phyloP scores from a whole-genome alignment of 2,113 vertebrate genomes.

The Nothobranchius furzeri region DNA sequence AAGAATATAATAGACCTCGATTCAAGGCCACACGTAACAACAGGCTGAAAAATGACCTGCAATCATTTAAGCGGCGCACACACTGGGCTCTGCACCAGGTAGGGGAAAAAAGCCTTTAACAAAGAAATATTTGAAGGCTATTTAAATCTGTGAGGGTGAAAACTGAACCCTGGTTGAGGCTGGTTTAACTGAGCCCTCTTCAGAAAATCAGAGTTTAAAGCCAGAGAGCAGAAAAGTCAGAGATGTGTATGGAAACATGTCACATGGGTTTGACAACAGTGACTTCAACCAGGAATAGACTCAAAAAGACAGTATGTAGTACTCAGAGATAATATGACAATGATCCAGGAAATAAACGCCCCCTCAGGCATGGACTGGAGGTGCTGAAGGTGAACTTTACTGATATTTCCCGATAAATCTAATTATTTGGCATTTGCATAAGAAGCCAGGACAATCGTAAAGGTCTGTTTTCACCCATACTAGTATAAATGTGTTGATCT shows the following conservation, averaged over 20 bases:
- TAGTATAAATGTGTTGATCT: background rate
- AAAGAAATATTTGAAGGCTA: conserved; percentile 51
- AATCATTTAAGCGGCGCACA: conserved; percentile 54
- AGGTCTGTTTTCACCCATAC: background rate
- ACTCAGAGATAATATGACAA: too few relatives aligned
- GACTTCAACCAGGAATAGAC: background rate
- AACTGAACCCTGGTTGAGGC: conserved; percentile 7
- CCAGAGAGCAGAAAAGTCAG: background rate
- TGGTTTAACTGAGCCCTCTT: background rate
- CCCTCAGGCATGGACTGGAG: too few relatives aligned
- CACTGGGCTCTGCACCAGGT: conserved; percentile 26
- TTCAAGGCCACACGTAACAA: conserved; percentile 65
- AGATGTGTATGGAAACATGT: background rate
- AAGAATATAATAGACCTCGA: conserved; percentile 63
- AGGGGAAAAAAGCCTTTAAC: conserved; percentile 38
- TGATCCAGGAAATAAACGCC: too few relatives aligned
- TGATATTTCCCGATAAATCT: too few relatives aligned
- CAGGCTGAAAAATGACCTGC: conserved; percentile 64
- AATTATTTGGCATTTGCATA: too few relatives aligned
- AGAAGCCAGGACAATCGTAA: too few relatives aligned
- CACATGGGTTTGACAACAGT: background rate
- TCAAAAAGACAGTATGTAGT: background rate
- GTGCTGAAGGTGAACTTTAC: too few relatives aligned
- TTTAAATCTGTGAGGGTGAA: conserved; percentile 20
- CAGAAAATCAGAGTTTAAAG: background rate